Evolutionary conservation across 2,888 invertebrate species (phyloP), one percentile per base, ranked within the genome.

Genomic region (Pteria penguin): DNA sequence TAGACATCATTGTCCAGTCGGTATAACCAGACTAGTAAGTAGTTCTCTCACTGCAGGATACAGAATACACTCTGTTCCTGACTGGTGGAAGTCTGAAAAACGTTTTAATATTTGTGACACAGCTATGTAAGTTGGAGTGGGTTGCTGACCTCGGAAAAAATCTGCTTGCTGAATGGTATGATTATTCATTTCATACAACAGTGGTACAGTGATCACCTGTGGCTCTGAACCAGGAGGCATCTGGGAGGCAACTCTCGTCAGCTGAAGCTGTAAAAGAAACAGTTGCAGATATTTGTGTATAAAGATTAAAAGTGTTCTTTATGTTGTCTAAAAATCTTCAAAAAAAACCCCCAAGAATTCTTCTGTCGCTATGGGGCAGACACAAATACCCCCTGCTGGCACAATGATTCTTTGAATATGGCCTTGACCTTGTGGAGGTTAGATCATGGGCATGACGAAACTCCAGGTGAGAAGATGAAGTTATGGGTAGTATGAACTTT

Each of bases 11-110:
- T 8, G 18, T 8, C 45, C 45, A n/a, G 95, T 95, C 63, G 97
- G 96, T 79, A 97, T 93, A 58, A 95, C 95, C 86, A 98, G 94
- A 93, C 96, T 97, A 54, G 95, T 94, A 70, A 98, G 93, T 74
- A 98, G 93, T 93, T 98, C 97, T 80, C 97, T 94, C 63, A 98
- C 95, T 26, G 97, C 97, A 33, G 97, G 97, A 92, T 96, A 97
- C 71, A 98, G 94, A 22, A 97, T 96, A 92, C 98, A 98, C 90
- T 98, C 97, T 87, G 93, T 84, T 55, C 84, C 84, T 70, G 87
- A 87, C 45, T 89, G 88, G 76, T 90, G 88, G 73, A 86, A 86
- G 62, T 92, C 92, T 61, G 88, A 83, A 83, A 90, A 92, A 18
- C 90, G 82, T 69, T 89, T 90, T 33, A 93, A 82, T 86, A 91